phyloP scores from a whole-genome alignment of 2,797 vertebrate genomes.

The Falco peregrinus region DNA sequence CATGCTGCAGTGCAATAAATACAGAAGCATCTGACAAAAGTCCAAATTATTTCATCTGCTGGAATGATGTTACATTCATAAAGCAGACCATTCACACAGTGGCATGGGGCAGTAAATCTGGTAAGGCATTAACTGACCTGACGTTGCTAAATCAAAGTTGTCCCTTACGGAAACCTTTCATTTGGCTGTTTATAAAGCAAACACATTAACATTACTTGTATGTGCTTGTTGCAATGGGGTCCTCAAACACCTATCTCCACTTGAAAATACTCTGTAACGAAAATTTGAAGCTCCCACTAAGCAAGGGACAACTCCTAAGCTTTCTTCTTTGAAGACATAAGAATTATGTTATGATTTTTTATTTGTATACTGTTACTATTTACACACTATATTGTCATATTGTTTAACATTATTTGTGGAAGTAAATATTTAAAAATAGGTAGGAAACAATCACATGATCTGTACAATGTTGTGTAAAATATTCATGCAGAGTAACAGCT shows the following conservation, averaged over 20 bases:
- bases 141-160: not conserved
- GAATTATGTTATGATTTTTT: not conserved
- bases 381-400: not conserved
- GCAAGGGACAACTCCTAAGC: not conserved
- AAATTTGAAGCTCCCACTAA: not conserved
- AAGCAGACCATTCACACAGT: not conserved
- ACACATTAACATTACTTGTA: not conserved
- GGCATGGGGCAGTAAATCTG: not conserved
- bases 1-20: not conserved
- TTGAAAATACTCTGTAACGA: not conserved
- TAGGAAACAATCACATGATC: conserved; percentile 13
- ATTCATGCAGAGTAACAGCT: conserved; percentile 17
- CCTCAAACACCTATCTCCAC: not conserved
- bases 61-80: not conserved
- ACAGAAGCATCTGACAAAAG: not conserved
- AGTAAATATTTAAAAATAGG: conserved; percentile 16
- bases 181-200: not conserved
- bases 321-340: not conserved
- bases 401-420: conserved; percentile 3
- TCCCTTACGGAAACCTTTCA: not conserved
- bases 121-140: not conserved
- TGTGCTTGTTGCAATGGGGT: not conserved
- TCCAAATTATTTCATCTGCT: not conserved
- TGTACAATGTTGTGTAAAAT: conserved; percentile 9
- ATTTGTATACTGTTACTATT: not conserved